These are phyloP conservation scores for Axinella damicornis DNA, from an alignment of 37 sponge, comb jelly and placozoan genomes.

Conservation along the genomic window DNA sequence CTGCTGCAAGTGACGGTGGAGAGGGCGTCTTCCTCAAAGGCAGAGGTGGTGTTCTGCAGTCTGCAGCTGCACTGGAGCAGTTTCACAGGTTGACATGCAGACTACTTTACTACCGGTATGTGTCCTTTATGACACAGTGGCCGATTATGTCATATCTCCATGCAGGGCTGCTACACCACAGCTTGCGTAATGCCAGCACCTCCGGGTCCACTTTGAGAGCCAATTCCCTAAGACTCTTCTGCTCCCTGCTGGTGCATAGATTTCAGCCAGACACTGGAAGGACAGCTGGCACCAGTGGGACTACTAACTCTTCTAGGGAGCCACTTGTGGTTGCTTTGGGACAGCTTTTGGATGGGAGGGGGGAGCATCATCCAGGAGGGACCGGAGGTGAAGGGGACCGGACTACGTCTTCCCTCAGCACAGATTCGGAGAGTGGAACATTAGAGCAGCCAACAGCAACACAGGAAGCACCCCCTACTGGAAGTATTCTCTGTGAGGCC, in stretches of 20 bases:
- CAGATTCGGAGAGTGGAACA: background rate
- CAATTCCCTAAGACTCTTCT: constrained; percentile 8
- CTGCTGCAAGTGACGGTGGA: too few relatives aligned
- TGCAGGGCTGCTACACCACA: background rate
- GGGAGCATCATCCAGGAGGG: too few relatives aligned
- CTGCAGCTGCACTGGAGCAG: constrained; percentile 52
- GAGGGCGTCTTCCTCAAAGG: background rate
- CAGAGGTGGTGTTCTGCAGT: constrained; percentile 26
- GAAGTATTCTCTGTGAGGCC: constrained; percentile 31
- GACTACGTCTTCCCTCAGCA: background rate
- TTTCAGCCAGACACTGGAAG: background rate
- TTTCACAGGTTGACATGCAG: constrained; percentile 44
- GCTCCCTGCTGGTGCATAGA: background rate
- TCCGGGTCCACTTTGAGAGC: background rate
- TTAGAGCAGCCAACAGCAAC: background rate
- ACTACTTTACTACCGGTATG: background rate
- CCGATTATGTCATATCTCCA: background rate
- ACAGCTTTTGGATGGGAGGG: too few relatives aligned
- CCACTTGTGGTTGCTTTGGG: background rate
- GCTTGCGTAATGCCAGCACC: too few relatives aligned
- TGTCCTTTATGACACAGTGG: background rate
- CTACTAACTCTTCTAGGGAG: background rate
- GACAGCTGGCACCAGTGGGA: background rate
- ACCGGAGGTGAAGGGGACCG: background rate
- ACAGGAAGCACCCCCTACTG: background rate